Evolutionary conservation across 2,113 vertebrate genomes (phyloP).

Genomic region (Dolichallabes microphthalmus): DNA sequence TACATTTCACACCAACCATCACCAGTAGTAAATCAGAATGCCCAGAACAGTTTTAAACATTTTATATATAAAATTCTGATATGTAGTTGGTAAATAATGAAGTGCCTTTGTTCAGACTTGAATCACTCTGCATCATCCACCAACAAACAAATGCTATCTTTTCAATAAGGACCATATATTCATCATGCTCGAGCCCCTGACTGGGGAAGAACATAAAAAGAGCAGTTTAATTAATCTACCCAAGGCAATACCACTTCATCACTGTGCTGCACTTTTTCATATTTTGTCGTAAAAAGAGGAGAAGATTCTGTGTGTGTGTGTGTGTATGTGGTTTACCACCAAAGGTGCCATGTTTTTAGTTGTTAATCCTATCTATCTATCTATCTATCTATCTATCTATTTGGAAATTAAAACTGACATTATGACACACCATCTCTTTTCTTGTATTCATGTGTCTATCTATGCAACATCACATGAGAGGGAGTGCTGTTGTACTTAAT

Average conservation of each 20-base stretch:
- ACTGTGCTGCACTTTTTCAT: constrained; percentile 58
- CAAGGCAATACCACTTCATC: constrained; percentile 70
- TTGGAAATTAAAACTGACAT: not conserved
- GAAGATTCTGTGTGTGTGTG: not conserved
- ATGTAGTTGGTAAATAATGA: constrained; percentile 17
- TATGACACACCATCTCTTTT: not conserved
- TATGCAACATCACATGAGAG: no score
- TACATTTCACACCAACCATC: not conserved
- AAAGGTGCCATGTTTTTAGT: not conserved
- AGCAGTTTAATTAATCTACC: constrained; percentile 66
- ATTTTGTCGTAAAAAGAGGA: constrained; percentile 57
- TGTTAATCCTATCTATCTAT: not conserved
- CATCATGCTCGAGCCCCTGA: constrained; percentile 63
- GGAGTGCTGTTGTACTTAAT: no score
- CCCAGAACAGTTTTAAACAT: not conserved
- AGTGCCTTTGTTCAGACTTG: constrained; percentile 46
- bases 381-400: not conserved
- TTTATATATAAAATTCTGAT: not conserved
- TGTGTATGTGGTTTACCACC: not conserved
- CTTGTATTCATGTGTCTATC: not conserved
- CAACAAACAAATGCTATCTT: constrained; percentile 70
- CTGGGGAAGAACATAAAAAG: constrained; percentile 70
- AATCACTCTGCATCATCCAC: constrained; percentile 64
- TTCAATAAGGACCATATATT: constrained; percentile 58
- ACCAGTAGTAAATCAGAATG: not conserved